Base-by-base conservation (phyloP, 2,888 invertebrate genomes). In the Dorcus parallelipipedus region DNA sequence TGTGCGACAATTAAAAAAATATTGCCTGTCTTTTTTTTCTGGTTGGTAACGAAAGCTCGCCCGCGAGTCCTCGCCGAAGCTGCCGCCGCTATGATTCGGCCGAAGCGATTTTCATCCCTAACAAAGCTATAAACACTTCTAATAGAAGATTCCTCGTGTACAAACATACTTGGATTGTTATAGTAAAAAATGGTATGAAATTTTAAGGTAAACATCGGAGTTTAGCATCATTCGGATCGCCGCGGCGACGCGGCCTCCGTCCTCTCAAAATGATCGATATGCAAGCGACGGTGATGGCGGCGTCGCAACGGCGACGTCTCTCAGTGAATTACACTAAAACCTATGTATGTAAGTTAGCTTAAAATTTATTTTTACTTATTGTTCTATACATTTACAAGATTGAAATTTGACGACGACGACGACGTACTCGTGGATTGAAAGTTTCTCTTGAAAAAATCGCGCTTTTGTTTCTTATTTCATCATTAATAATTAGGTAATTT, bases 101-200 rank as follows among this genome's bases (percentile, higher is more conserved):
- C 26, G 26, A 33, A 33, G 26, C 26, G 26, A 33, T 33, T 33
- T 39, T 51, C 38, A 20, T 17, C 38, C 63, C 66, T 66, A 68
- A 64, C 65, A 64, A 69, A 65, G 66, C 66, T 68, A 20, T 3
- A 68, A 62, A 68, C 67, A 65, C 67, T 60, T 63, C 71, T 72
- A 73, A 69, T 68, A 68, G 70, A 69, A 54, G 59, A 40, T 61
- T 69, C 67, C 66, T 67, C 70, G 69, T 73, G 58, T 66, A 73
- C 67, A 72, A 72, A 71, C 67, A 71, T 69, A 70, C 67, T 68
- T 67, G 70, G 69, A 68, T 71, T 70, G 69, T 71, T 71, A 71
- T 70, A 73, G 74, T 75, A 74, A 73, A 75, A 73, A 74, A 75
- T 71, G 64, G 73, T 74, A 75, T 66, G 73, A 75, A 75, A 72